Evolutionary conservation across 2,888 invertebrate genomes (phyloP).

Genomic region (Shargacucullia verbasci): DNA sequence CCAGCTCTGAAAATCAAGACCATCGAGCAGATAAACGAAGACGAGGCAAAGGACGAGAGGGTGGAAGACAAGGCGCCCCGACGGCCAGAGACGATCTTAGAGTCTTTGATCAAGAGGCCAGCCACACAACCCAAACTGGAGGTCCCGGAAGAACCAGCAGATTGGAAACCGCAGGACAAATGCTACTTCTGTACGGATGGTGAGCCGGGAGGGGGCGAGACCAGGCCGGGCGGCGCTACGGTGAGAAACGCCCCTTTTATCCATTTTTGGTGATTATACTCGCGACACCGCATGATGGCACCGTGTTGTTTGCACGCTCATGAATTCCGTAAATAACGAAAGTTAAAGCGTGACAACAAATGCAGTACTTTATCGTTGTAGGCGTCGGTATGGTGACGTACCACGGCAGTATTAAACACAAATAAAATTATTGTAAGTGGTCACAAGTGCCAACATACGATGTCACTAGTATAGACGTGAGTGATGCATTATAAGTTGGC

Average conservation of each 20-base stretch:
- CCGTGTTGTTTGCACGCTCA: no score
- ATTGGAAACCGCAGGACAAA: slow-evolving; percentile 95
- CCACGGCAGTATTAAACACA: no score
- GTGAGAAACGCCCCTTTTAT: slow-evolving; percentile 56
- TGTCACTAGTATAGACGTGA: no score
- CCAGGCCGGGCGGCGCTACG: slow-evolving; percentile 64
- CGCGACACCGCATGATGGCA: no score
- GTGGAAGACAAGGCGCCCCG: slow-evolving; percentile 61
- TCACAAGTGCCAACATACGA: no score
- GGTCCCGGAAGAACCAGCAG: slow-evolving; percentile 86
- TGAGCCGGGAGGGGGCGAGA: slow-evolving; percentile 71
- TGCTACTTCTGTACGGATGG: slow-evolving; percentile 94
- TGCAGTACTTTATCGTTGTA: no score
- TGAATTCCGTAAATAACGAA: no score
- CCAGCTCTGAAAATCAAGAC: slow-evolving; percentile 87
- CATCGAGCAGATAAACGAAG: slow-evolving; percentile 87
- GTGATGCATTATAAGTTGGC: no score
- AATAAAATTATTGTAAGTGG: no score
- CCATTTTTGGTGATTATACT: not conserved
- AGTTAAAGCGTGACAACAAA: no score
- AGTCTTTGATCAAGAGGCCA: slow-evolving; percentile 86
- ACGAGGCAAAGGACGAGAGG: slow-evolving; percentile 68
- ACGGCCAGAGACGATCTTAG: slow-evolving; percentile 86
- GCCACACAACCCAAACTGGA: slow-evolving; percentile 84
- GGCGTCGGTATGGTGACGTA: no score